Evolutionary conservation across 1,140 invertebrate genomes (phyloP).

Genomic region (Leucophenga varia): DNA sequence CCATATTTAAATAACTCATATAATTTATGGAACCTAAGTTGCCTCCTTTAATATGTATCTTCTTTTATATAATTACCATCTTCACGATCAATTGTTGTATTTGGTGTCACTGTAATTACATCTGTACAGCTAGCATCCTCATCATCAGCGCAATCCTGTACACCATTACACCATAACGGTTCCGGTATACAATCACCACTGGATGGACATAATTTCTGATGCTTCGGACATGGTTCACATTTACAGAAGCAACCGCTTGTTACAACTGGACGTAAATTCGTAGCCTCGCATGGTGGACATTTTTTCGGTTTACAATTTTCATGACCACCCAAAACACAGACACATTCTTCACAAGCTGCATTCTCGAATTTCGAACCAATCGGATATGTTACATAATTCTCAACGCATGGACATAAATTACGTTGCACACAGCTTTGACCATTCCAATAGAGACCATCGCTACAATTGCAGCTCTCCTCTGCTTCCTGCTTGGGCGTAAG

Average conservation of each 20-base stretch:
- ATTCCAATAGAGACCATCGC: constrained; percentile 65
- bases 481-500: not conserved
- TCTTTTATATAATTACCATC: no score
- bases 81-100: constrained; percentile 27
- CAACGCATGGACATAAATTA: constrained; percentile 73
- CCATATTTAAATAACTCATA: no score
- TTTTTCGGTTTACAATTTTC: constrained; percentile 67
- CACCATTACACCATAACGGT: constrained; percentile 76
- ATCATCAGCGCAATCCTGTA: constrained; percentile 82
- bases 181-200: constrained; percentile 73
- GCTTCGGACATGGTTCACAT: constrained; percentile 70
- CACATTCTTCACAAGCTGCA: constrained; percentile 73
- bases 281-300: constrained; percentile 64
- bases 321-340: constrained; percentile 72
- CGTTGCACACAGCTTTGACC: constrained; percentile 69
- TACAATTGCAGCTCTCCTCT: constrained; percentile 57
- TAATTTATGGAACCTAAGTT: no score
- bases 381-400: constrained; percentile 70
- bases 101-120: constrained; percentile 32
- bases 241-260: constrained; percentile 68
- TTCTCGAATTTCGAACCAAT: constrained; percentile 70
- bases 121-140: constrained; percentile 67
- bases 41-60: no score
- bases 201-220: constrained; percentile 70
- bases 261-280: constrained; percentile 53